Evolutionary conservation across 2,113 vertebrate species (phyloP), one percentile per base, ranked within the genome.

Genomic region (Anas platyrhynchos): DNA sequence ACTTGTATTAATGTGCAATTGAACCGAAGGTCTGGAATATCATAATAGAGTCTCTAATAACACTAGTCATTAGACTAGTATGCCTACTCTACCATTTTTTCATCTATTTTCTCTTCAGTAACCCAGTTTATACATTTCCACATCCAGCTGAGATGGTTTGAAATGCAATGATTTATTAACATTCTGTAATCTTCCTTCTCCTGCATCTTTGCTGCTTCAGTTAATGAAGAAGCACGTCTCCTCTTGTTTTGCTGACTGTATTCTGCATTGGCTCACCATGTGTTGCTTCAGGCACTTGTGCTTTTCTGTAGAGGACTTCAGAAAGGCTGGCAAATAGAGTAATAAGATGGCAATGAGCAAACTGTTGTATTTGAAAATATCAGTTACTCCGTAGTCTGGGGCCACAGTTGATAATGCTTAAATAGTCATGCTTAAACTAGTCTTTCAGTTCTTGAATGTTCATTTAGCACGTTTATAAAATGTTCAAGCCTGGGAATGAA

Each of bases 201-300:
- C 31, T 7, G 1, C 43, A 29, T 38, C 36, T 66, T 10, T 73
- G 41, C 41, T 91, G 65, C 73, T 66, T 63, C 68, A 1, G 1
- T 26, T 75, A 11, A 0, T 2, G 58, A 7, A 8, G 16, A 26
- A 38, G 17, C 0, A 0, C 25, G 17, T 7, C n/a, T 83, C 44
- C 31, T 50, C 55, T 52, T 23, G 17, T 61, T 79, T 66, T 62
- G 29, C 41, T 65, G 31, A 21, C 21, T 62, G 50, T 36, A 11
- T 61, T 87, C 41, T 55, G 36, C 56, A 63, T 56, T 66, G 16
- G 26, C 46, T 34, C 2, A 0, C 38, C 38, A 14, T 1, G 0
- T 48, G 16, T 65, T 83, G 41, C 77, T 87, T 67, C 46, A 58
- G 46, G 27, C 6, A 3, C 25, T 81, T 3, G 4, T 29, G 27